Base-by-base conservation (phyloP, 1,140 invertebrate species). In the Eupristina koningsbergeri region DNA sequence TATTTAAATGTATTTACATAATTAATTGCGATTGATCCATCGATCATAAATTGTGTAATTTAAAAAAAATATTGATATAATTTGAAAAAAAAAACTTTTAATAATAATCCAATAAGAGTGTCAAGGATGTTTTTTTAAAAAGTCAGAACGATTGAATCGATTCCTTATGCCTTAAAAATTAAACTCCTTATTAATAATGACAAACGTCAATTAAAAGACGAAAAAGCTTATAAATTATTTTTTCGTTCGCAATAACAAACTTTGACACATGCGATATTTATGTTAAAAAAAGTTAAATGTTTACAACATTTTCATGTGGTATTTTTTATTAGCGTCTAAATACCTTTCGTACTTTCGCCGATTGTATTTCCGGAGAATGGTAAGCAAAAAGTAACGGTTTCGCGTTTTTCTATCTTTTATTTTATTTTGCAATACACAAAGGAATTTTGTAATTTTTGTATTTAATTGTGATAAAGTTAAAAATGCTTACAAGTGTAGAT, bases 21-120 rank as follows among this genome's bases (percentile, higher is more conserved):
- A 45, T 63, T 36, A 17, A 19, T 7, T 17, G 0, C 22, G 34
- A 53, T 50, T 34, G 22, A 71, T 80, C 64, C 31, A 80, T 80
- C 58, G 58, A 80, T 80, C 64, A 80, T 45, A 15, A 29, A 11
- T 53, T 80, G 8, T 39, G 47, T 34, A 80, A 53, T 39, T 13
- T 34, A 39, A 29, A n/a, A n/a, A n/a, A n/a, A 58, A 71, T 67
- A 67, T 69, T 29, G 8, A 69, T 67, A 39, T 77, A 39, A 39
- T n/a, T 39, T 7, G 63, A 61, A 39, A 26, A 63, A 77, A n/a
- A 7, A 45, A 7, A 45, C 41, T 13, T 7, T n/a, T n/a, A n/a
- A n/a, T n/a, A n/a, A n/a, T n/a, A n/a, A n/a, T n/a, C n/a, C n/a
- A n/a, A n/a, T n/a, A n/a, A n/a, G n/a, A n/a, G n/a, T n/a, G n/a